A percentile compares a stretch with the other conserved stretches of the same genome.
These are phyloP conservation scores for Amblyteles armatorius DNA, from an alignment of 2,888 invertebrate genomes.

Conservation along the genomic window DNA sequence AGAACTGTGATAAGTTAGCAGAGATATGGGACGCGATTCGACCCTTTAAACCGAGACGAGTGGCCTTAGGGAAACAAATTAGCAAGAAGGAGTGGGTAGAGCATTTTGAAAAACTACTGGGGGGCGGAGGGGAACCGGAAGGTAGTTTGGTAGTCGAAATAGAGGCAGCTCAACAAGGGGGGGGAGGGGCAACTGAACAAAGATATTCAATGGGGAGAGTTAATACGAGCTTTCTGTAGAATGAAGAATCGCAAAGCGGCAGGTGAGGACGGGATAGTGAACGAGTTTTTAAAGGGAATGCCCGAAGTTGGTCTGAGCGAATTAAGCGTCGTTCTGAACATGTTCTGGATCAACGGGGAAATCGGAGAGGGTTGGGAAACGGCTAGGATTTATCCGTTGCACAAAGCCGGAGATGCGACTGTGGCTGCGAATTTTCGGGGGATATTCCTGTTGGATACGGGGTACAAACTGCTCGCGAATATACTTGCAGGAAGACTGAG, in stretches of 20 bases:
- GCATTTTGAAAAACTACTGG: conserved; percentile 37
- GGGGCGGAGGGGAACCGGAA: not conserved
- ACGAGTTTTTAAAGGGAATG: conserved; percentile 4
- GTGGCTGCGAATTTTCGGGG: conserved; percentile 43
- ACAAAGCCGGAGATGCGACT: conserved; percentile 40
- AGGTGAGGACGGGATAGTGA: conserved; percentile 14
- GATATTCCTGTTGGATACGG: conserved; percentile 41
- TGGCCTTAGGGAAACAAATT: conserved; percentile 8
- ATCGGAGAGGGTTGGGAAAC: conserved; percentile 44
- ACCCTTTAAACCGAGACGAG: conserved; percentile 36
- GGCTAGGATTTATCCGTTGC: conserved; percentile 41
- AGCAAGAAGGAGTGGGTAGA: not conserved
- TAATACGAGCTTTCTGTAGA: not conserved
- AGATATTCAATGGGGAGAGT: conserved; percentile 14
- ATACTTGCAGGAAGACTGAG: conserved; percentile 41
- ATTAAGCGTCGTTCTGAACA: conserved; percentile 30
- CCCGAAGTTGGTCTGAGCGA: conserved; percentile 7
- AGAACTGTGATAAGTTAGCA: conserved; percentile 19
- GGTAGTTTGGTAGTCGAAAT: too few species aligned
- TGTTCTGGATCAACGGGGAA: conserved; percentile 34
- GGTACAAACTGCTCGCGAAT: conserved; percentile 50
- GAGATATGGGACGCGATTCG: conserved; percentile 40
- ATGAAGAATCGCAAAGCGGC: conserved; percentile 12
- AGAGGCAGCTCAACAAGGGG: not conserved
- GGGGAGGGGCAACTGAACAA: conserved; percentile 11